Evolutionary conservation across 2,888 invertebrate species (phyloP), one percentile per base, ranked within the genome.

Genomic region (Platycheirus rosarum): DNA sequence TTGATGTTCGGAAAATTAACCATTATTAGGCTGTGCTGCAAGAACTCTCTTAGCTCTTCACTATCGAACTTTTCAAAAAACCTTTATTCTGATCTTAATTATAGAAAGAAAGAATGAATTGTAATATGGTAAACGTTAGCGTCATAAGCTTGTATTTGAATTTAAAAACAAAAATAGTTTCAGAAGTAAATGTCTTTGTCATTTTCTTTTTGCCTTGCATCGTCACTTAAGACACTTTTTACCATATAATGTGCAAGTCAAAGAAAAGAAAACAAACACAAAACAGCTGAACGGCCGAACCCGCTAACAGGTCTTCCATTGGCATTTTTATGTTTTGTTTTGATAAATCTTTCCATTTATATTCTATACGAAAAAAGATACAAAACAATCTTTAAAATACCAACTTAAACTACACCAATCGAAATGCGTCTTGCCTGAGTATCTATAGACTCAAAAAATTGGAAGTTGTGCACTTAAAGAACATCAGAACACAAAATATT

Each of bases 241-340:
- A 14, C 46, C 32, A 13, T 20, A 51, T n/a, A 35, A 49, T 53
- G 46, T 63, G 55, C 32, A 60, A 51, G 65, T 32, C 32, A 66
- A 74, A 44, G 62, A 48, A 74, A 74, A 32, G 16, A n/a, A 48
- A 40, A 7, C 11, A 14, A 51, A 20, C n/a, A 51, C 2, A 60
- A 26, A 75, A 42, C 75, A 70, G 46, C 65, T 75, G 69, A 76
- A 62, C 53, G 53, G 18, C 18, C 11, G 26, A 60, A 60, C 49
- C 42, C 76, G 11, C 70, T 66, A 82, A 76, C 76, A 82, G 76
- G 76, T 76, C 75, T 62, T 76, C 40, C 66, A 80, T 57, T 82
- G 62, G 48, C 62, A 62, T 76, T 76, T 71, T 62, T 53, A 71
- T 32, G 55, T 71, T 82, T 70, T 70, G 71, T 82, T 76, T 82